Evolutionary conservation across 2,888 invertebrate species (phyloP), one percentile per base, ranked within the genome.

Genomic region (Drosophila kokeensis): DNA sequence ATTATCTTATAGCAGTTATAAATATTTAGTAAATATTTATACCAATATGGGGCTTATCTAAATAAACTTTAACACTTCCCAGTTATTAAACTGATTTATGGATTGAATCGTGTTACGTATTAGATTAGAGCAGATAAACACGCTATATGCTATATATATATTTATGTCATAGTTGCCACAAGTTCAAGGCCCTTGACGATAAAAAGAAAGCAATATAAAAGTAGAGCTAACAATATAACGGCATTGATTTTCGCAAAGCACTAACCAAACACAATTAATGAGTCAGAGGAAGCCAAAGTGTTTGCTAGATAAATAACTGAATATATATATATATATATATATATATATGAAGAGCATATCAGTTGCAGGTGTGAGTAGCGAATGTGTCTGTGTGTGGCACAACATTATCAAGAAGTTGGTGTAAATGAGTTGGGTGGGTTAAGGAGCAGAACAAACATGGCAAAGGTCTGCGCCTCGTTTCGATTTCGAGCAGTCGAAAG

Each of bases 371-470:
- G 67, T 40, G 36, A n/a, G 5, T 40, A 48, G 45, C 27, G 53
- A 54, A 36, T 49, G 40, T 67, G 63, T 77, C 32, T 21, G 21
- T 13, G 13, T 45, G 30, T 30, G 30, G 4, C n/a, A 63, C 68
- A 69, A 76, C 57, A 76, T 73, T 76, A 67, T 80, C 76, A 64
- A 66, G 52, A 66, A 48, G 45, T 52, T 66, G 42, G 49, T 24
- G 45, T 55, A 54, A 38, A 48, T 24, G 32, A 8, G 24, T n/a
- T 42, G n/a, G 45, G 15, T 53, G 27, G 42, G 42, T 60, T 63
- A 53, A 68, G 36, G 59, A 52, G 42, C 34, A 40, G 52, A 73
- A 32, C 45, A 73, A 73, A 69, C 58, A 73, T 40, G 50, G 48
- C 69, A 76, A 80, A 74, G 67, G 74, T 71, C 66, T 66, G 59